phyloP scores from a whole-genome alignment of 2,888 invertebrate genomes.

The Nineta flava region DNA sequence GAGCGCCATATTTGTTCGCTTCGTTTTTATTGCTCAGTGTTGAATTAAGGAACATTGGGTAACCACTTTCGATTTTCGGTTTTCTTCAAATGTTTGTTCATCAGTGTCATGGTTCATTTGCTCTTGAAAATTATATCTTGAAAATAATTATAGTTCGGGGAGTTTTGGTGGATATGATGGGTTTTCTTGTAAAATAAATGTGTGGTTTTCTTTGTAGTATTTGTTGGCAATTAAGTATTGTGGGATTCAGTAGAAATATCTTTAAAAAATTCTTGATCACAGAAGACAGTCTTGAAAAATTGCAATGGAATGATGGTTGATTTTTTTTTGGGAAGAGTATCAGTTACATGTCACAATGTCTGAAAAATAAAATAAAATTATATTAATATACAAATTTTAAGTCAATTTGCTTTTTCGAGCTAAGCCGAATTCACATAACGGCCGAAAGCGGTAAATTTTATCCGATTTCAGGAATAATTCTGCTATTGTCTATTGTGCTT shows the following conservation, averaged over 20 bases:
- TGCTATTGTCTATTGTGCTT: too few relatives aligned
- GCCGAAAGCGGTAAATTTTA: too few relatives aligned
- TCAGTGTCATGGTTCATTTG: slow-evolving; percentile 4
- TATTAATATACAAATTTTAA: too few relatives aligned
- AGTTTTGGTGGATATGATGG: too few relatives aligned
- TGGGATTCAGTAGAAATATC: not conserved
- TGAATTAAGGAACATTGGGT: not conserved
- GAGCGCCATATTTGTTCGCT: slow-evolving; percentile 32
- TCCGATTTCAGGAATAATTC: too few relatives aligned
- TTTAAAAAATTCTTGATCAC: slow-evolving; percentile 4
- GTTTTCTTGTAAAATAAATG: not conserved
- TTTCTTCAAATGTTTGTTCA: not conserved
- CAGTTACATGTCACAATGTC: not conserved
- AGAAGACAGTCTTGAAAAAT: slow-evolving; percentile 6
- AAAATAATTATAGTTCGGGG: too few relatives aligned
- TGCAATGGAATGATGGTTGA: slow-evolving; percentile 4
- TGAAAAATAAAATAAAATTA: not conserved
- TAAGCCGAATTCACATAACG: too few relatives aligned
- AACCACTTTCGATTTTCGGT: not conserved
- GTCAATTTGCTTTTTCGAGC: too few relatives aligned
- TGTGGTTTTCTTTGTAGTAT: not conserved
- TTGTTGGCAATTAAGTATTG: slow-evolving; percentile 1
- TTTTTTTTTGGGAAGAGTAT: not conserved
- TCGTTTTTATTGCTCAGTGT: slow-evolving; percentile 11
- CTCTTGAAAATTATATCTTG: slow-evolving; percentile 1